Conservation (phyloP, 2,113 vertebrate species). For the Erythrolamprus reginae region DNA sequence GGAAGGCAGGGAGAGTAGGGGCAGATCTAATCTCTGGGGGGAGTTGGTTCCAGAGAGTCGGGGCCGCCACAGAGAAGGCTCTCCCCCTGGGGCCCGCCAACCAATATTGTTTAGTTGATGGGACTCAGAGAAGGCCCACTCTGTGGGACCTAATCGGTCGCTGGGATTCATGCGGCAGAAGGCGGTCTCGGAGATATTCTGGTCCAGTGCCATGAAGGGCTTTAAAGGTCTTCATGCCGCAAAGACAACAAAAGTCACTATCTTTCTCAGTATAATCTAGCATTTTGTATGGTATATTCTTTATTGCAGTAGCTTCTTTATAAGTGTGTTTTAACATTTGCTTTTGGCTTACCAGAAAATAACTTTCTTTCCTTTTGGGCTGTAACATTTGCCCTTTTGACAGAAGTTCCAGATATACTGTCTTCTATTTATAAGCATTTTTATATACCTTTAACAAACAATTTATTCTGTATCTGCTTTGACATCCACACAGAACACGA, state of each 20-base stretch:
- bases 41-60: no score
- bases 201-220: no score
- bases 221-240: neutral
- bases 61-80: no score
- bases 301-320: constrained; percentile 29
- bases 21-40: no score
- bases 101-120: no score
- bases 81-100: no score
- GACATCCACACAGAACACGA: neutral
- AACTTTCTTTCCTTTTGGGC: constrained; percentile 33
- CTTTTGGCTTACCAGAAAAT: constrained; percentile 22
- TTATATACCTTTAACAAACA: neutral
- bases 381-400: constrained; percentile 26
- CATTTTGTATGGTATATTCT: constrained; percentile 4
- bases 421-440: neutral
- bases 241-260: neutral
- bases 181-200: no score
- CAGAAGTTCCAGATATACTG: neutral
- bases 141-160: no score
- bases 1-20: no score
- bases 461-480: neutral
- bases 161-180: no score
- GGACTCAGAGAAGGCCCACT: no score
- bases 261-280: neutral
- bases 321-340: constrained; percentile 34